Evolutionary conservation across 64 coral and sea anemone species (phyloP).

Genomic region (Actinia equina): DNA sequence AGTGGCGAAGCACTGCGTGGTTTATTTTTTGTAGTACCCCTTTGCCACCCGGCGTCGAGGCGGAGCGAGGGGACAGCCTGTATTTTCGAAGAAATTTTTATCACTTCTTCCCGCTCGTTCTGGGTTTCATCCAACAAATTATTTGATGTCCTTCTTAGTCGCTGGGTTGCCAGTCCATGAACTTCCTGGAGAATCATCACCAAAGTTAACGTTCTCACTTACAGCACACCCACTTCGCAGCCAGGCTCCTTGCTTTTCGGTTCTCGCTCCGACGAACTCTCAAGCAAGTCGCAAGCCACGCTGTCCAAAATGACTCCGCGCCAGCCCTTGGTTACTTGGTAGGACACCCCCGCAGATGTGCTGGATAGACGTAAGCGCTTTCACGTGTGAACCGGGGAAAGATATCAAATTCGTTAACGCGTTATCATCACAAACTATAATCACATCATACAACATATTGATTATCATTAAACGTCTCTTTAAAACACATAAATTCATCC

Average conservation of each 20-base stretch:
- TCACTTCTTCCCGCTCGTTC: slow-evolving; percentile 87
- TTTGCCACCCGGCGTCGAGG: no score
- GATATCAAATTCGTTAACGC: no score
- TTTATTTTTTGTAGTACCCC: no score
- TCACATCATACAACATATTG: no score
- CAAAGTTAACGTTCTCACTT: slow-evolving; percentile 55
- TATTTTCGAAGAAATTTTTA: not conserved
- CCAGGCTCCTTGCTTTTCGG: slow-evolving; percentile 5
- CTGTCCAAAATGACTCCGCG: slow-evolving; percentile 43
- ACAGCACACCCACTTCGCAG: slow-evolving; percentile 87
- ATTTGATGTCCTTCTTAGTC: slow-evolving; percentile 37
- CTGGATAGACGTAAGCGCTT: slow-evolving; percentile 53
- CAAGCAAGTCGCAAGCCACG: slow-evolving; percentile 65
- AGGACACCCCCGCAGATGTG: slow-evolving; percentile 63
- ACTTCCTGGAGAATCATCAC: slow-evolving; percentile 45
- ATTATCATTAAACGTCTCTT: no score
- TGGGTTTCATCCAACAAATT: slow-evolving; percentile 34
- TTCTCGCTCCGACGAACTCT: slow-evolving; percentile 33
- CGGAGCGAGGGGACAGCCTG: no score
- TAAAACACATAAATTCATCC: no score
- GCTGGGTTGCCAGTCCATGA: slow-evolving; percentile 66
- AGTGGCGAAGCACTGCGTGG: no score
- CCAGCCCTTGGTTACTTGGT: slow-evolving; percentile 69
- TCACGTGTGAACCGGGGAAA: slow-evolving; percentile 26
- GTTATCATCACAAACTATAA: no score